These are phyloP conservation scores for Mimumesa dahlbomi DNA, from an alignment of 2,888 invertebrate genomes.

Conservation along the genomic window DNA sequence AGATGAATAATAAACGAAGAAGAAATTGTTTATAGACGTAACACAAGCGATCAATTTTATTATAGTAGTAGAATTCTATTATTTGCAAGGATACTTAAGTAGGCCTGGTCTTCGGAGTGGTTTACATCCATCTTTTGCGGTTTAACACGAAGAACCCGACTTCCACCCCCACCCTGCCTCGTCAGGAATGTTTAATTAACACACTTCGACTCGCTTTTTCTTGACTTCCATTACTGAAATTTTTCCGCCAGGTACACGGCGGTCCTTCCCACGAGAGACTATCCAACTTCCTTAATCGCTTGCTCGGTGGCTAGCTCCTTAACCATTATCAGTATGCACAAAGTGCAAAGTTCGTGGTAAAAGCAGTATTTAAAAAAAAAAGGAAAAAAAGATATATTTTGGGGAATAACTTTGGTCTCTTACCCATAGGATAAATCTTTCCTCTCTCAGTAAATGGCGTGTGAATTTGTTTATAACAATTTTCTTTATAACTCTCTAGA, in stretches of 20 bases:
- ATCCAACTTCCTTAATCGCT: slow-evolving; percentile 63
- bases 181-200: slow-evolving; percentile 65
- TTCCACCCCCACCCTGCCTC: slow-evolving; percentile 34
- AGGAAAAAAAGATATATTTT: no score
- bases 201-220: slow-evolving; percentile 57
- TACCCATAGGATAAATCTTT: no score
- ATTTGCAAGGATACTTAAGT: slow-evolving; percentile 10
- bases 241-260: slow-evolving; percentile 54
- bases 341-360: slow-evolving; percentile 44
- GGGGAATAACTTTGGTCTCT: no score
- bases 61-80: slow-evolving; percentile 36
- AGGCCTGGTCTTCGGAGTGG: slow-evolving; percentile 30
- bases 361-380: no score
- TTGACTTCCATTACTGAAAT: slow-evolving; percentile 56
- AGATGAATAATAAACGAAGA: neutral
- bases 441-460: no score
- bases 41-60: neutral
- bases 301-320: slow-evolving; percentile 41
- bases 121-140: slow-evolving; percentile 50
- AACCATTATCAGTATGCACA: slow-evolving; percentile 51
- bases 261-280: slow-evolving; percentile 44
- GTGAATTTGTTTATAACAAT: no score
- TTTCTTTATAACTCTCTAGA: no score
- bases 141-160: slow-evolving; percentile 34
- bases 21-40: neutral